Evolutionary conservation across 2,888 invertebrate species (phyloP).

Genomic region (Drosophila peninsularis): DNA sequence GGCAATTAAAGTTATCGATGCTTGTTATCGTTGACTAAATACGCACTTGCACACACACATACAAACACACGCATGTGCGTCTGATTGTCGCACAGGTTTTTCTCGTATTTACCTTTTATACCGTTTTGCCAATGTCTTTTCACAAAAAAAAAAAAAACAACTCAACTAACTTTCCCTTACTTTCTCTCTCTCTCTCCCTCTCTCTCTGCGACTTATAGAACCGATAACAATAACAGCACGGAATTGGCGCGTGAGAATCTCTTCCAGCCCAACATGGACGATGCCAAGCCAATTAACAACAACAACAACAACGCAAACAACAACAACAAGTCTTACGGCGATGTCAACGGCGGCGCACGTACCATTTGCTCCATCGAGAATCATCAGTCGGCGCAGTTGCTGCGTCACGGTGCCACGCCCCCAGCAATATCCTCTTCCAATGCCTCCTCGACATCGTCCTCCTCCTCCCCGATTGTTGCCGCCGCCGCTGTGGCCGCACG

Average conservation of each 20-base stretch:
- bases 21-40: conserved; percentile 5
- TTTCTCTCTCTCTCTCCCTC: conserved; percentile 63
- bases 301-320: conserved; percentile 39
- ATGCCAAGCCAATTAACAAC: conserved; percentile 70
- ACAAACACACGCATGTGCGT: not conserved
- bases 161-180: conserved; percentile 73
- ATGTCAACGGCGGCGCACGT: conserved; percentile 44
- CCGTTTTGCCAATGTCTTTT: conserved; percentile 39
- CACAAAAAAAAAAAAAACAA: conserved; percentile 27
- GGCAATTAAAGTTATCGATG: conserved; percentile 15
- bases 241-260: conserved; percentile 83
- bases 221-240: conserved; percentile 72
- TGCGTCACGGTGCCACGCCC: conserved; percentile 40
- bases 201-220: conserved; percentile 64
- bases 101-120: conserved; percentile 53
- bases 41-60: conserved; percentile 3
- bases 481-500: conserved; percentile 43
- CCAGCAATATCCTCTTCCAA: not conserved
- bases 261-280: conserved; percentile 82
- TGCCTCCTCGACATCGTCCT: not conserved
- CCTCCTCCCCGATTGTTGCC: not conserved
- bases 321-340: conserved; percentile 19
- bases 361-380: conserved; percentile 70
- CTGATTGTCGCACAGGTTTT: conserved; percentile 47
- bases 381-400: conserved; percentile 51